A percentile compares a stretch with the other conserved stretches of the same genome.
phyloP scores from a whole-genome alignment of 2,888 invertebrate genomes.

The Nowickia ferox region DNA sequence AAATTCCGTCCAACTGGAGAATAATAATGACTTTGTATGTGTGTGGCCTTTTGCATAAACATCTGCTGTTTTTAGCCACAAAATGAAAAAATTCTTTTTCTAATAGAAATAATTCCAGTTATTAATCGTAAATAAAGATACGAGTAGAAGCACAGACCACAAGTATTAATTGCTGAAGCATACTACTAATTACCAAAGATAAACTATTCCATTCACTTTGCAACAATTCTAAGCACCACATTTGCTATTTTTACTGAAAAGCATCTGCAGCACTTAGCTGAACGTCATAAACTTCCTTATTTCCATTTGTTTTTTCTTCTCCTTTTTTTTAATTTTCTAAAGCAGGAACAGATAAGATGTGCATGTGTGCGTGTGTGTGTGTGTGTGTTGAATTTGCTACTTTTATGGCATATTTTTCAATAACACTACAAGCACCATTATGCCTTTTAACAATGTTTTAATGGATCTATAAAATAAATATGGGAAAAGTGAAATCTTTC shows the following conservation, averaged over 20 bases:
- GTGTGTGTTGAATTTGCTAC: slow-evolving; percentile 10
- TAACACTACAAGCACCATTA: slow-evolving; percentile 41
- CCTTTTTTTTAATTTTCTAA: not conserved
- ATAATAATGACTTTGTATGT: too few species aligned
- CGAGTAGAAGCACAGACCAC: not conserved
- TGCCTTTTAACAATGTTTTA: slow-evolving; percentile 53
- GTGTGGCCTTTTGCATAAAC: not conserved
- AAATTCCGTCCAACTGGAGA: too few species aligned
- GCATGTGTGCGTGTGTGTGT: not conserved
- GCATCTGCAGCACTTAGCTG: not conserved
- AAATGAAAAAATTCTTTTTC: not conserved
- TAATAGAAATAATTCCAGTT: slow-evolving; percentile 9
- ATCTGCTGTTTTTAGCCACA: slow-evolving; percentile 2
- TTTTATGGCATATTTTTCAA: slow-evolving; percentile 31
- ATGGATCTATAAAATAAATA: slow-evolving; percentile 58
- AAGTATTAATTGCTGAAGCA: slow-evolving; percentile 20
- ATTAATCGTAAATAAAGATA: not conserved
- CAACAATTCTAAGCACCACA: not conserved
- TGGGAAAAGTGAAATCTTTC: slow-evolving; percentile 29
- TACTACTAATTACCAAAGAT: slow-evolving; percentile 28
- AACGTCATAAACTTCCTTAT: not conserved
- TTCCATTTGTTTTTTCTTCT: not conserved
- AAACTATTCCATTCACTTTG: slow-evolving; percentile 10
- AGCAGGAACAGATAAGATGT: not conserved
- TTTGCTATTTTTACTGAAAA: not conserved